Conservation (phyloP, 2,113 vertebrate genomes). For the Saimiri boliviensis region DNA sequence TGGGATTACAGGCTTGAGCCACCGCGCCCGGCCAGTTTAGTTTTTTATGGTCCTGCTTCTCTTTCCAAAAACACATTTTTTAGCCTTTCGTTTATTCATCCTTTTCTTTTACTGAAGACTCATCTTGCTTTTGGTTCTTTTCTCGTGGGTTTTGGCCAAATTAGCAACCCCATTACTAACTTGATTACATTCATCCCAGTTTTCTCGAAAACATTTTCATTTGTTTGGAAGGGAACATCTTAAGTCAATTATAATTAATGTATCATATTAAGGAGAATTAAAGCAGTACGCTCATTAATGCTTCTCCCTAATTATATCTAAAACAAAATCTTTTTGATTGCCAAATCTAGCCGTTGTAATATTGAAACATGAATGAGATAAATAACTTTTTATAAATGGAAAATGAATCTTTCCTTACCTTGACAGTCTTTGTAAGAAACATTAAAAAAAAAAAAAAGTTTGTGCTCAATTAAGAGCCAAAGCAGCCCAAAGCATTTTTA, state of each 20-base stretch:
- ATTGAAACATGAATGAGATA: not conserved
- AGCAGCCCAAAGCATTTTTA: not conserved
- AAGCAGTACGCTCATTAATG: too few relatives aligned
- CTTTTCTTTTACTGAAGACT: not conserved
- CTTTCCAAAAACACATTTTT: not conserved
- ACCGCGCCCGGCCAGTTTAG: too few relatives aligned
- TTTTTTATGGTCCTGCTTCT: not conserved
- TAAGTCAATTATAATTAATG: not conserved
- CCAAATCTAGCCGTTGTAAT: not conserved
- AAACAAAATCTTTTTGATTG: too few relatives aligned
- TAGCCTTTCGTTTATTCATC: not conserved
- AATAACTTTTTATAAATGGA: not conserved
- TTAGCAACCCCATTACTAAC: not conserved
- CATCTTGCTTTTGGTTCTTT: not conserved
- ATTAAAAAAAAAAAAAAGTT: not conserved
- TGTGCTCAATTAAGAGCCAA: not conserved
- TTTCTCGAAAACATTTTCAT: not conserved
- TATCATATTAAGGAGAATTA: not conserved
- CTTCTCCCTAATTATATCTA: not conserved
- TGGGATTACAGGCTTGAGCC: too few relatives aligned
- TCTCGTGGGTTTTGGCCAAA: not conserved
- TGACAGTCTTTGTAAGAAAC: not conserved
- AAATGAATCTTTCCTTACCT: not conserved
- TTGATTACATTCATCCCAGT: not conserved
- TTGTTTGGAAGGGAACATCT: not conserved